Conservation (phyloP, 2,797 vertebrate genomes). For the Crenuchus spilurus region DNA sequence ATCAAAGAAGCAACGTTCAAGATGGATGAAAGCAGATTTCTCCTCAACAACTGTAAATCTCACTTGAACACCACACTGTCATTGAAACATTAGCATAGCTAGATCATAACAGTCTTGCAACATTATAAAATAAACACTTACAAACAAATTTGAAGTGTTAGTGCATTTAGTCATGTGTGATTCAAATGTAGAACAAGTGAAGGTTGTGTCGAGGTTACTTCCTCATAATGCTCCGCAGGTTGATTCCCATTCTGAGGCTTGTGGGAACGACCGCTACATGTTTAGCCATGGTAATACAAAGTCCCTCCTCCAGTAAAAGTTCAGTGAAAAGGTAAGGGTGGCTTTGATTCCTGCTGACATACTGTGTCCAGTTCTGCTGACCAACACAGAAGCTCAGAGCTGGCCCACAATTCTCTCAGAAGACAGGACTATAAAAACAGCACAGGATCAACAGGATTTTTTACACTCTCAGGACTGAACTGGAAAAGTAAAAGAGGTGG, state of each 20-base stretch:
- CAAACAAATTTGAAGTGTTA: constrained; percentile 41
- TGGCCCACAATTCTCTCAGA: background rate
- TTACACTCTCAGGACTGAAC: background rate
- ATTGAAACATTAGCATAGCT: constrained; percentile 6
- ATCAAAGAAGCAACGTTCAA: constrained; percentile 22
- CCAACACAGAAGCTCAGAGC: background rate
- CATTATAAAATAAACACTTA: constrained; percentile 25
- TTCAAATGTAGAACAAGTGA: constrained; percentile 36
- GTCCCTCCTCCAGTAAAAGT: background rate
- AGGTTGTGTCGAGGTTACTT: constrained; percentile 27
- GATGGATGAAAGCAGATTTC: background rate
- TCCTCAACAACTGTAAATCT: constrained; percentile 17
- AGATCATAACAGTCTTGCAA: constrained; percentile 7
- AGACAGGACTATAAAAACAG: background rate
- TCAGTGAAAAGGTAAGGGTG: background rate
- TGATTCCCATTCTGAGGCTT: constrained; percentile 43
- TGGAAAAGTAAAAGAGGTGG: background rate
- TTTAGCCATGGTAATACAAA: constrained; percentile 30
- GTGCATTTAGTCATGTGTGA: constrained; percentile 52
- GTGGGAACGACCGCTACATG: constrained; percentile 20
- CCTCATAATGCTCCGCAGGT: constrained; percentile 51
- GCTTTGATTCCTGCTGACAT: background rate
- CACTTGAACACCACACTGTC: background rate
- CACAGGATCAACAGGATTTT: background rate
- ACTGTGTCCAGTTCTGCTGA: background rate